Base-by-base conservation (phyloP, 2,888 invertebrate species). In the Exocentrus adspersus region DNA sequence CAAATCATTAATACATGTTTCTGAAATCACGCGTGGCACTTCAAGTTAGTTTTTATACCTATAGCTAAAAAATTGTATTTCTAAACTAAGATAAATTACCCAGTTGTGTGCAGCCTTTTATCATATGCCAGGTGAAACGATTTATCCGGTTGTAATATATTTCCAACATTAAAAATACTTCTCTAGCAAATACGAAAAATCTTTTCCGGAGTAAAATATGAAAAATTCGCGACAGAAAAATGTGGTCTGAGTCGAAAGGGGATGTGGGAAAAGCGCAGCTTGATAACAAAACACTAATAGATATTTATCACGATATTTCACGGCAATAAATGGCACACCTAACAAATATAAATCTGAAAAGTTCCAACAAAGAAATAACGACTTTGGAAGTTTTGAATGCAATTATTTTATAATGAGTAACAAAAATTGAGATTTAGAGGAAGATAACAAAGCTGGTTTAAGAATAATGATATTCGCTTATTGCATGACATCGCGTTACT, bases 231-330 rank as follows among this genome's bases (percentile, higher is more conserved):
- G 43, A 54, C 54, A 30, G 17, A 28, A 42, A 50, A 42, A 43
- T 28, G 24, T 32, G 51, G 28, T 32, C 43, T 51, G 16, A 10
- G 59, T 28, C 16, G 20, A 59, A 68, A 68, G 68, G 69, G 61
- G 64, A 60, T 65, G 68, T 66, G 67, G 58, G 67, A 65, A 66
- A 61, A 58, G 50, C 59, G 64, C 65, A 64, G 68, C 67, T 54
- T 66, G 62, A 68, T 67, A 37, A 68, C 62, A 67, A 56, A 65
- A 62, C 67, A 62, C 68, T 68, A 67, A 70, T 68, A 68, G 70
- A 67, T 70, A 68, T 70, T 70, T 68, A 70, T 70, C 68, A 67
- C 67, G 67, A 67, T 59, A 70, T 66, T 67, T 62, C 46, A 43
- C 67, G 46, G 63, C 50, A 54, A 59, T 62, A 65, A 67, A 67